These are phyloP conservation scores for Sebastes taczanowskii DNA, from an alignment of 2,797 vertebrate genomes.

Conservation along the genomic window DNA sequence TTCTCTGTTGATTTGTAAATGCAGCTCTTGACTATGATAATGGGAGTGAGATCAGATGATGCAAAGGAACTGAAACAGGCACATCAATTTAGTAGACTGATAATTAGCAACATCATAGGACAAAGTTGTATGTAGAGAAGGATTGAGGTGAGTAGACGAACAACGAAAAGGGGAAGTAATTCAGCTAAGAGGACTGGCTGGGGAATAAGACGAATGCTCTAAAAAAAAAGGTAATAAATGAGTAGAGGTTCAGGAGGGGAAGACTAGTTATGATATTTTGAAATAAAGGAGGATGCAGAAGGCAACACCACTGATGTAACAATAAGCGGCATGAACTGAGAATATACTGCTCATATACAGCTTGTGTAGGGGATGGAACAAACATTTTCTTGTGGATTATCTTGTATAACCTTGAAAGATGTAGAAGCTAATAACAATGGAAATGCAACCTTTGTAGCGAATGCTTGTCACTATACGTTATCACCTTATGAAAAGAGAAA, in stretches of 20 bases:
- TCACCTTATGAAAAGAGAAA: not conserved
- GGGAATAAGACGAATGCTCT: not conserved
- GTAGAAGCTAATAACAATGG: not conserved
- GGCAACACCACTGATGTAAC: not conserved
- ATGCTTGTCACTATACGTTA: not conserved
- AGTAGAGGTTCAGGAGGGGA: not conserved
- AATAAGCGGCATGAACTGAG: not conserved
- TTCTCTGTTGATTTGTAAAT: not conserved
- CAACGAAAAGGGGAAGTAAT: not conserved
- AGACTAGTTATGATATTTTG: not conserved
- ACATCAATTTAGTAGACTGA: not conserved
- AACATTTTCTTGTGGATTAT: not conserved
- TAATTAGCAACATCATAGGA: not conserved
- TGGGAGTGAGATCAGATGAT: not conserved
- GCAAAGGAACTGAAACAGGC: not conserved
- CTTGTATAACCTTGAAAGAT: not conserved
- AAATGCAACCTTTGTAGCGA: not conserved
- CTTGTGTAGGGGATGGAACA: not conserved
- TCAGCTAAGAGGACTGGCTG: not conserved
- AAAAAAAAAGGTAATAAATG: not conserved
- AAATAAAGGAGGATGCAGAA: conserved; percentile 7
- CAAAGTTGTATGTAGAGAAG: not conserved
- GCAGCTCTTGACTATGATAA: not conserved
- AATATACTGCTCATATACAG: not conserved
- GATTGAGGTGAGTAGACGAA: not conserved